These are phyloP conservation scores for Atractosteus spatula DNA, from an alignment of 2,113 vertebrate genomes.

Conservation along the genomic window DNA sequence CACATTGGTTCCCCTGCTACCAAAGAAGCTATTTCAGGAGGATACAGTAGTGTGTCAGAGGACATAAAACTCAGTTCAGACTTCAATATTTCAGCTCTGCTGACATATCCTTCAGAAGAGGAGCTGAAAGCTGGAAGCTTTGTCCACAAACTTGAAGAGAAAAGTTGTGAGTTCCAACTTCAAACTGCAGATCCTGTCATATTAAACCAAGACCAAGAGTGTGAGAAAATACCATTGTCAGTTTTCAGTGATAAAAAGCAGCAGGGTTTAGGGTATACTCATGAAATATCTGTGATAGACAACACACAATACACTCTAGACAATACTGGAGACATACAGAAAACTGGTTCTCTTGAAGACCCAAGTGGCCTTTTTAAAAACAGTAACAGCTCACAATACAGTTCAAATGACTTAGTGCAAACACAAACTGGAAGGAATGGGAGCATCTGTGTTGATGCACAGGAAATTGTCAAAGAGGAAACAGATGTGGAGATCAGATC, in stretches of 20 bases:
- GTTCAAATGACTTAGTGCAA: not conserved
- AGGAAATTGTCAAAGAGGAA: not conserved
- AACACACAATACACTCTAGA: too few relatives aligned
- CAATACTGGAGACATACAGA: too few relatives aligned
- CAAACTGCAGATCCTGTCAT: too few relatives aligned
- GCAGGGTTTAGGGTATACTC: too few relatives aligned
- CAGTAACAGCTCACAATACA: not conserved
- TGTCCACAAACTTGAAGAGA: too few relatives aligned
- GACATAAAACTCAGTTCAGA: slow-evolving; percentile 15
- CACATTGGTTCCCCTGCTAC: slow-evolving; percentile 5
- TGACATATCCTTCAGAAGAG: slow-evolving; percentile 14
- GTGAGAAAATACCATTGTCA: too few relatives aligned
- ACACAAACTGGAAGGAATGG: too few relatives aligned
- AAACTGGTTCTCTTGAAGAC: slow-evolving; percentile 1
- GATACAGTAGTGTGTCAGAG: slow-evolving; percentile 22
- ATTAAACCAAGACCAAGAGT: too few relatives aligned
- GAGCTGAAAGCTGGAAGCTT: not conserved
- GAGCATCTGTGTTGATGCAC: not conserved
- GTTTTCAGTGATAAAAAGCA: too few relatives aligned
- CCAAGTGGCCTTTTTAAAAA: not conserved
- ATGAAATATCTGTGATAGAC: too few relatives aligned
- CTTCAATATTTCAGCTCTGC: not conserved
- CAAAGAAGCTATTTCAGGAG: slow-evolving; percentile 15
- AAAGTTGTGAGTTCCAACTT: too few relatives aligned
- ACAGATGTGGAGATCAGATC: not conserved